Conservation (phyloP, 2,888 invertebrate genomes). For the Cynaeus angustus region DNA sequence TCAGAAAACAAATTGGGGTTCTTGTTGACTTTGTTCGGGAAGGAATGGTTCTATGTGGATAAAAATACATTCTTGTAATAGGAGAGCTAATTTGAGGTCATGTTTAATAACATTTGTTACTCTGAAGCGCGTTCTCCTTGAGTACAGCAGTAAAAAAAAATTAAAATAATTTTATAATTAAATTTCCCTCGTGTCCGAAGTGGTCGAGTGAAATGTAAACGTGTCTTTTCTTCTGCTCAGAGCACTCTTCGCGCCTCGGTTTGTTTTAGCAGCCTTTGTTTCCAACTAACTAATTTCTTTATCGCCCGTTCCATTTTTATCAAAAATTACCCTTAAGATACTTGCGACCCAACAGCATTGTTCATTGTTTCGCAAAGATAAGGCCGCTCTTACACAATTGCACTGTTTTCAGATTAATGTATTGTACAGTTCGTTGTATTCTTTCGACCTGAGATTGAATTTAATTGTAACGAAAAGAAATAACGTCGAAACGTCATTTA, state of each 20-base stretch:
- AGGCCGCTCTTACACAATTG: constrained; percentile 39
- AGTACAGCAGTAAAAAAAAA: too few relatives aligned
- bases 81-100: too few relatives aligned
- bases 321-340: constrained; percentile 29
- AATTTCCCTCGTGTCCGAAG: too few relatives aligned
- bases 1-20: constrained; percentile 22
- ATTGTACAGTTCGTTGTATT: constrained; percentile 7
- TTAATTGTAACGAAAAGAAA: constrained; percentile 14
- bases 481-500: constrained; percentile 19
- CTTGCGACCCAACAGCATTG: constrained; percentile 26
- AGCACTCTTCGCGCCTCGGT: not conserved
- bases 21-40: constrained; percentile 20
- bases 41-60: too few relatives aligned
- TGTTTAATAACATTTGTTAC: too few relatives aligned
- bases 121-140: too few relatives aligned
- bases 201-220: too few relatives aligned
- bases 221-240: too few relatives aligned
- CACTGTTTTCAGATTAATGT: constrained; percentile 35
- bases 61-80: too few relatives aligned
- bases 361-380: constrained; percentile 39
- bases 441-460: constrained; percentile 27
- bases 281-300: constrained; percentile 29
- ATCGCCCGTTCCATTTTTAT: constrained; percentile 28
- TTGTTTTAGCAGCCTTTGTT: constrained; percentile 8
- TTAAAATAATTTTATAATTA: too few relatives aligned